Evolutionary conservation across 1,140 invertebrate genomes (phyloP).

Genomic region (Hermatobates lingyangjiaoensis): DNA sequence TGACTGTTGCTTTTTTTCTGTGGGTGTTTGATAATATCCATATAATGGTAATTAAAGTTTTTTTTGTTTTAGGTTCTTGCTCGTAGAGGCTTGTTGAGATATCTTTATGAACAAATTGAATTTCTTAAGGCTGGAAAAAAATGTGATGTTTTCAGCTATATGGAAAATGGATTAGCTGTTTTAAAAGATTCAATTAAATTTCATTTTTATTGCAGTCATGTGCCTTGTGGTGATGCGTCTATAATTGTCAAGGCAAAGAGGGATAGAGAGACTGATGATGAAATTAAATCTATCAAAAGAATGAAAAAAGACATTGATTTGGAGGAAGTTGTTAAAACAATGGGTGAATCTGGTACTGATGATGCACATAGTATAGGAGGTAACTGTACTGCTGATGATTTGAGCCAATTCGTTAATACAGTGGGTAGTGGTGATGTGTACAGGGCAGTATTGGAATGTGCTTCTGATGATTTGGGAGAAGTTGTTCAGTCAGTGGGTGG

Average conservation of each 20-base stretch:
- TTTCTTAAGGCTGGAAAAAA: constrained; percentile 21
- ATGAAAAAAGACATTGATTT: constrained; percentile 14
- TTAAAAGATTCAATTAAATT: constrained; percentile 41
- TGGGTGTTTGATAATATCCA: too few relatives aligned
- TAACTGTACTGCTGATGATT: too few relatives aligned
- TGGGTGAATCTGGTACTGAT: too few relatives aligned
- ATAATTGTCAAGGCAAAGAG: constrained; percentile 35
- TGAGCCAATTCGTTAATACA: too few relatives aligned
- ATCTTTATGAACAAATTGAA: constrained; percentile 44
- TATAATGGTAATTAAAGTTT: not conserved
- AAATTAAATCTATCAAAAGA: not conserved
- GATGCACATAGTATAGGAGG: too few relatives aligned
- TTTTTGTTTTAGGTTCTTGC: constrained; percentile 37
- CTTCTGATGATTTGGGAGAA: too few relatives aligned
- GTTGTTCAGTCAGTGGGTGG: constrained; percentile 22
- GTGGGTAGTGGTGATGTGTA: too few relatives aligned
- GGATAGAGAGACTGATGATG: not conserved
- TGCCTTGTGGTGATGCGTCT: constrained; percentile 88
- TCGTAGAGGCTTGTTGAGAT: constrained; percentile 59
- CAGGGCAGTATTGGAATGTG: too few relatives aligned
- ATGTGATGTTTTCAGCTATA: constrained; percentile 26
- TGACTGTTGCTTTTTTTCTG: too few relatives aligned
- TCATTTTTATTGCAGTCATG: constrained; percentile 71
- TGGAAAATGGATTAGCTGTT: constrained; percentile 24
- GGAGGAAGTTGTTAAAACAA: too few relatives aligned